Evolutionary conservation across 2,888 invertebrate species (phyloP).

Genomic region (Thysanoteuthis rhombus): DNA sequence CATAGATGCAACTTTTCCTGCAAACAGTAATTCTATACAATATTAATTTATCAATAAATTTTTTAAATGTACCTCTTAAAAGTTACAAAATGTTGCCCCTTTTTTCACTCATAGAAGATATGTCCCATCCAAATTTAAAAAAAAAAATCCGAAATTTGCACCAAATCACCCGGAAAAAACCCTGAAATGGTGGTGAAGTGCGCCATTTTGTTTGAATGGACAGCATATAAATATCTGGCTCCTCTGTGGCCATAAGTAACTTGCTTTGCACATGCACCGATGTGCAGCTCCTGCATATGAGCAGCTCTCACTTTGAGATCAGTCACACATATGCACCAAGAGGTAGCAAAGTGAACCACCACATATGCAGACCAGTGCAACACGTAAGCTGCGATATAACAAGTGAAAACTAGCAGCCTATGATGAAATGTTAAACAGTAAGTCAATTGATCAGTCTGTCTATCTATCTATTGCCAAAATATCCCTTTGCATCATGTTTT

Average conservation of each 20-base stretch:
- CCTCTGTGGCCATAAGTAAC: background rate
- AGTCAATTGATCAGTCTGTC: background rate
- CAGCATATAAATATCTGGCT: background rate
- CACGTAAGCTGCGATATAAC: background rate
- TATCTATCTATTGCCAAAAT: no score
- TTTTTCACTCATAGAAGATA: background rate
- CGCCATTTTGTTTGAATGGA: background rate
- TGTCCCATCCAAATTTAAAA: background rate
- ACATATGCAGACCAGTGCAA: background rate
- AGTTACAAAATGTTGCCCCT: no score
- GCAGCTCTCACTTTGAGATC: background rate
- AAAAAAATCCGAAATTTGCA: background rate
- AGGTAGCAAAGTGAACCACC: background rate
- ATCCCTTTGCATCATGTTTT: no score
- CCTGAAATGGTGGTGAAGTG: background rate
- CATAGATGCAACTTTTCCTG: no score
- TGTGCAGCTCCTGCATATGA: background rate
- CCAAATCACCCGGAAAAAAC: background rate
- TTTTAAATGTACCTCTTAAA: no score
- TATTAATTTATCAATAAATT: no score
- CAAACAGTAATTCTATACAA: no score
- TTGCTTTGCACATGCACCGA: background rate
- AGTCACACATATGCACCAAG: background rate
- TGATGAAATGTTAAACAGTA: background rate
- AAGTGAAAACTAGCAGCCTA: background rate